Percentiles rank a stretch among this genome's conserved stretches.
Evolutionary conservation across 2,888 invertebrate genomes (phyloP).

Genomic region (Acronicta alni): DNA sequence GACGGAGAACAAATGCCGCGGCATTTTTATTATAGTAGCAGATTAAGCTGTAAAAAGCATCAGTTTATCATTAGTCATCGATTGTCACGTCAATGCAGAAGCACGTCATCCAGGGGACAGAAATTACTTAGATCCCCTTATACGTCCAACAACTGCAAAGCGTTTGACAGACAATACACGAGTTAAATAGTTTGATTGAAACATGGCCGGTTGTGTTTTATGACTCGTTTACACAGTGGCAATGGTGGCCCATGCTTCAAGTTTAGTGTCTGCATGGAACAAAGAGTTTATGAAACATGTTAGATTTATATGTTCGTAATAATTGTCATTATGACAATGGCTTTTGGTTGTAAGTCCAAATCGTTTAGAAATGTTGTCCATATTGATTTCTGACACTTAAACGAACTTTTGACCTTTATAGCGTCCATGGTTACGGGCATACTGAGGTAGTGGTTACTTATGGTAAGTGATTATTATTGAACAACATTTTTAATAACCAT

Average conservation of each 20-base stretch:
- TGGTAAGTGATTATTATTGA: too few species aligned
- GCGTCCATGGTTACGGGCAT: too few species aligned
- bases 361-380: too few species aligned
- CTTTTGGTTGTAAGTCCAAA: constrained; percentile 10
- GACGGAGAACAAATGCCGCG: constrained; percentile 15
- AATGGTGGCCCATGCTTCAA: neutral
- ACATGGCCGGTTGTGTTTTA: constrained; percentile 7
- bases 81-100: constrained; percentile 41
- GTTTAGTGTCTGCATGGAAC: neutral
- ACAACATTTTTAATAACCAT: too few species aligned
- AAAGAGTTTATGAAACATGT: neutral
- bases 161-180: constrained; percentile 34
- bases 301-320: too few species aligned
- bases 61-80: constrained; percentile 30
- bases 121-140: constrained; percentile 50
- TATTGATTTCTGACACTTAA: too few species aligned
- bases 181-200: constrained; percentile 26
- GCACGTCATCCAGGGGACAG: constrained; percentile 16
- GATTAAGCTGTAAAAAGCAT: constrained; percentile 20
- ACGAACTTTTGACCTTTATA: too few species aligned
- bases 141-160: constrained; percentile 23
- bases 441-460: too few species aligned
- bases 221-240: constrained; percentile 5
- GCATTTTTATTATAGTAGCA: constrained; percentile 21
- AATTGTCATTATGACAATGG: neutral